Conservation (phyloP, 1,140 invertebrate species). For the Brachionus manjavacas region DNA sequence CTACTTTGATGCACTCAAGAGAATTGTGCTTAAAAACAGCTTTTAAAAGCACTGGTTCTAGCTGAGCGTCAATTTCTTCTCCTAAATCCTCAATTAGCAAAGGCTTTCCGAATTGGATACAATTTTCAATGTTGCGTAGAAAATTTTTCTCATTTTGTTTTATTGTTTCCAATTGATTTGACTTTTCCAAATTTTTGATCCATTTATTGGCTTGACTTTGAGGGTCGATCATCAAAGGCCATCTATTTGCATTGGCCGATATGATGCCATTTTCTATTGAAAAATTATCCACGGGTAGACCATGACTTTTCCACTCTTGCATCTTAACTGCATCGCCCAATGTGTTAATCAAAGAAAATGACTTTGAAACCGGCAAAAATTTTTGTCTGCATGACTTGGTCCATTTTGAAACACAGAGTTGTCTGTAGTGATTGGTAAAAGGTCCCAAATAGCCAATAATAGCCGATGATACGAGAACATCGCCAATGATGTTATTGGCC, state of each 20-base stretch:
- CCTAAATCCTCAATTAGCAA: slow-evolving; percentile 57
- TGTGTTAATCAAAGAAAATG: slow-evolving; percentile 52
- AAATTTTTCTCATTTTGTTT: slow-evolving; percentile 54
- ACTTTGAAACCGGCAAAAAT: slow-evolving; percentile 52
- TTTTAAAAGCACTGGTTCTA: slow-evolving; percentile 55
- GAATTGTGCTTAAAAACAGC: slow-evolving; percentile 50
- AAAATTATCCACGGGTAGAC: slow-evolving; percentile 57
- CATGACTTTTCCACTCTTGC: slow-evolving; percentile 56
- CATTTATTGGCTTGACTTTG: slow-evolving; percentile 58
- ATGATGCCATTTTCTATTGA: slow-evolving; percentile 58
- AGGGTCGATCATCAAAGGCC: slow-evolving; percentile 58
- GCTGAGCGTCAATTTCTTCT: slow-evolving; percentile 55
- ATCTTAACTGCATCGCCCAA: slow-evolving; percentile 56
- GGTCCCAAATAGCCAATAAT: slow-evolving; percentile 57
- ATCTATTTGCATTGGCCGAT: slow-evolving; percentile 53
- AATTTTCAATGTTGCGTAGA: slow-evolving; percentile 54
- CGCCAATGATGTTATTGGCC: slow-evolving; percentile 57
- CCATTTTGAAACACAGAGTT: slow-evolving; percentile 54
- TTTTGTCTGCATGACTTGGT: slow-evolving; percentile 51
- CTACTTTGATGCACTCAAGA: slow-evolving; percentile 50
- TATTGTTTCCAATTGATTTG: slow-evolving; percentile 55
- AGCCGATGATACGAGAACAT: slow-evolving; percentile 56
- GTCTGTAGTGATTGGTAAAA: slow-evolving; percentile 54
- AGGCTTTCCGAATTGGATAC: slow-evolving; percentile 57
- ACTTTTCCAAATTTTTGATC: slow-evolving; percentile 58